Conservation (phyloP, 2,797 vertebrate species). For the Acanthurus leucopareius region DNA sequence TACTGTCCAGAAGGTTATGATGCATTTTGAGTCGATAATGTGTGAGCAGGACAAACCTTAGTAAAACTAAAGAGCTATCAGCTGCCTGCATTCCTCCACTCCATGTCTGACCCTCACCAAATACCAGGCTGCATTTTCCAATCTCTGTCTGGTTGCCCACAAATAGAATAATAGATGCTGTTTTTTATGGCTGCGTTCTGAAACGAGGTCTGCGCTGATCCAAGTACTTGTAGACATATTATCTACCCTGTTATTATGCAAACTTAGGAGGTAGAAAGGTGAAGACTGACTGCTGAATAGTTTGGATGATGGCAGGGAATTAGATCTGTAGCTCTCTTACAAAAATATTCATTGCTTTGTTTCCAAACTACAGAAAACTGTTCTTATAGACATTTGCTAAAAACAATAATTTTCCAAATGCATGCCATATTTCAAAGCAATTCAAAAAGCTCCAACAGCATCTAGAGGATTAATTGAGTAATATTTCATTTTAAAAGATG, state of each 20-base stretch:
- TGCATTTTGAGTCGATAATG: slow-evolving; percentile 35
- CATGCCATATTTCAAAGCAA: background rate
- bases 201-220: slow-evolving; percentile 26
- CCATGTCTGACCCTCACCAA: slow-evolving; percentile 58
- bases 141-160: slow-evolving; percentile 55
- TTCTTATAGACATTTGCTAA: background rate
- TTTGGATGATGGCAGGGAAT: slow-evolving; percentile 9
- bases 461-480: background rate
- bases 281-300: background rate
- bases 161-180: slow-evolving; percentile 67
- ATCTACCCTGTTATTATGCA: slow-evolving; percentile 4
- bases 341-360: background rate
- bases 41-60: slow-evolving; percentile 32
- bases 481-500: background rate
- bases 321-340: background rate
- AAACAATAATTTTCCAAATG: background rate
- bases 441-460: background rate
- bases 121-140: slow-evolving; percentile 64
- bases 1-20: slow-evolving; percentile 12
- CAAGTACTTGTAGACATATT: slow-evolving; percentile 2
- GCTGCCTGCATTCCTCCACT: slow-evolving; percentile 61
- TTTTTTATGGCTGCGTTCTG: slow-evolving; percentile 31
- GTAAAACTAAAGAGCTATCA: slow-evolving; percentile 40
- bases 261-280: background rate
- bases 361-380: background rate